Evolutionary conservation across 1,140 invertebrate genomes (phyloP), one percentile per base, ranked within the genome.

Genomic region (Trigoniulus corallinus): DNA sequence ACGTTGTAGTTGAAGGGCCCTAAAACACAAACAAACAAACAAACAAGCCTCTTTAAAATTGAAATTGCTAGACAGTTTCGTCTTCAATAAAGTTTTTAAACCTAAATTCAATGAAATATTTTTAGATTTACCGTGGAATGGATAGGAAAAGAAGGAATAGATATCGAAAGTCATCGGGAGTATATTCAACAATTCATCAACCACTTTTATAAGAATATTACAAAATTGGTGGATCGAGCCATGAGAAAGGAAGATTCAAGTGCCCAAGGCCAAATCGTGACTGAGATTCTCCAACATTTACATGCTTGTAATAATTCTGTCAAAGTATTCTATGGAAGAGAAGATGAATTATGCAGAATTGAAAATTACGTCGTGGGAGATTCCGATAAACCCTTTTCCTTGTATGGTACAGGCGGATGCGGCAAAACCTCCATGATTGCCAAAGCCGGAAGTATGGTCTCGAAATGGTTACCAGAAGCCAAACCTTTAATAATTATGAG

Each of bases 281-380:
- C 88, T 1, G 93, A 98, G 69, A 88, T 96, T 40, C 71, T 98
- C 22, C 92, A 97, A 63, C 93, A 98, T 74, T 73, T 96, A 10
- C 92, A 97, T 61, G 88, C 88, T 24, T 96, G 91, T 60, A 91
- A 89, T 60, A 94, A 92, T 66, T 91, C 88, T n/a, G 91, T 93
- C 2, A 84, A 82, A 67, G 85, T 93, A 26, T 98, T 97, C 67
- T 89, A 94, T 64, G 93, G 94, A 0, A 74, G 93, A 44, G 86
- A 92, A 66, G 81, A 88, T 50, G 85, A 82, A 58, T 69, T 97
- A 20, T 75, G 80, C 48, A 78, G 73, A 55, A 89, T 94, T 37
- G 74, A 84, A 59, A 68, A 78, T 20, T 92, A 97, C 66, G 88
- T 98, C 76, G 69, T 81, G 50, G 84, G 81, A n/a, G 69, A 76